Evolutionary conservation across 2,113 vertebrate genomes (phyloP).

Genomic region (Fukomys damarensis): DNA sequence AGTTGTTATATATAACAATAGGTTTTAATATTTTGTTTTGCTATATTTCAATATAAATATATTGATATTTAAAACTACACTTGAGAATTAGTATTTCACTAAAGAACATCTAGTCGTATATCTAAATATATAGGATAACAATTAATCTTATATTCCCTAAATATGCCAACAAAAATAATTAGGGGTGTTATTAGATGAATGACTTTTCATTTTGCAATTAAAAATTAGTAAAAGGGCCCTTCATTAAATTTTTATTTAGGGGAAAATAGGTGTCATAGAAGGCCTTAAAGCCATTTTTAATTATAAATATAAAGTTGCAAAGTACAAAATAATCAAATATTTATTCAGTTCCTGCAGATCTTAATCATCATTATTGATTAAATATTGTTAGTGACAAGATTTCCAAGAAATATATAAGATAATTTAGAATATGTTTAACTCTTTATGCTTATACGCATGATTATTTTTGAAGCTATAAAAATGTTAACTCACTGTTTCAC

Average conservation of each 20-base stretch:
- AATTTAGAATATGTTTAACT: slow-evolving; percentile 19
- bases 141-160: slow-evolving; percentile 58
- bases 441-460: neutral
- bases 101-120: slow-evolving; percentile 18
- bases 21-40: neutral
- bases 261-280: slow-evolving; percentile 18
- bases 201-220: slow-evolving; percentile 51
- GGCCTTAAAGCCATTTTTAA: slow-evolving; percentile 40
- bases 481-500: neutral
- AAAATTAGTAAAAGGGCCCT: slow-evolving; percentile 17
- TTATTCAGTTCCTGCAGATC: slow-evolving; percentile 28
- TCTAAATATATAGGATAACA: slow-evolving; percentile 18
- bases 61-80: neutral
- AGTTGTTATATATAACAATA: neutral
- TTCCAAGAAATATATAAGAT: slow-evolving; percentile 7
- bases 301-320: slow-evolving; percentile 64
- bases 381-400: slow-evolving; percentile 2
- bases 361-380: slow-evolving; percentile 54
- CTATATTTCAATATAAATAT: neutral
- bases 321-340: slow-evolving; percentile 30
- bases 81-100: slow-evolving; percentile 7
- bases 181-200: slow-evolving; percentile 52
- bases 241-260: slow-evolving; percentile 63
- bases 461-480: neutral
- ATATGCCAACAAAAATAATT: slow-evolving; percentile 56